Conservation (phyloP, 2,113 vertebrate species). For the Daubentonia madagascariensis region DNA sequence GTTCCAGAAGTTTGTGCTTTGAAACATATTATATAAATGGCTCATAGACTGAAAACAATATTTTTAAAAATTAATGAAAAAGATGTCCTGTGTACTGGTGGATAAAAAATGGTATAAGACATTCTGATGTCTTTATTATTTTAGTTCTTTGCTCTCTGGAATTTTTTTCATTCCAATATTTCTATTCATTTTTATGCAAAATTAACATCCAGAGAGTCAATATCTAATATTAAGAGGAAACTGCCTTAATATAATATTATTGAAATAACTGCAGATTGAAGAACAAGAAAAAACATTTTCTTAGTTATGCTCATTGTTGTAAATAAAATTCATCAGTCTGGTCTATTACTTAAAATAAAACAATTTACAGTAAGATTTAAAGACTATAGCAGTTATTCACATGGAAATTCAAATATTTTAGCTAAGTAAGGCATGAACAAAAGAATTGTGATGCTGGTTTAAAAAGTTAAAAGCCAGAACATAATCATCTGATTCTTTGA, state of each 20-base stretch:
- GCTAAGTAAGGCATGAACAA: neutral
- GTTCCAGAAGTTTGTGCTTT: neutral
- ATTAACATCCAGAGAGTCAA: neutral
- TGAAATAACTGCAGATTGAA: constrained; percentile 41
- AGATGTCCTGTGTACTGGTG: neutral
- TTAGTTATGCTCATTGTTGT: neutral
- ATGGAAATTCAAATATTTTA: neutral
- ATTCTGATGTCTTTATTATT: neutral
- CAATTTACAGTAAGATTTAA: neutral
- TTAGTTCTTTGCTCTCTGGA: neutral
- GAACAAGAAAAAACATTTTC: neutral
- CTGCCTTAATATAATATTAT: neutral
- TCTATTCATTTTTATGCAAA: constrained; percentile 24
- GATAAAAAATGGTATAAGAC: neutral
- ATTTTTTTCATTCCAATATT: constrained; percentile 22
- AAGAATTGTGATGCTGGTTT: neutral
- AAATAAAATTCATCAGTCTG: constrained; percentile 9
- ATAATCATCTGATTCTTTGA: neutral
- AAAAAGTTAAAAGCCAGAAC: neutral
- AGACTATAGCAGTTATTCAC: neutral
- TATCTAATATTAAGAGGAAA: constrained; percentile 20
- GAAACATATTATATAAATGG: neutral
- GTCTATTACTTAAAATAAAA: neutral
- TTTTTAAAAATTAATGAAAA: constrained; percentile 8
- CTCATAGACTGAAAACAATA: neutral